These are phyloP conservation scores for Novumbra hubbsi DNA, from an alignment of 2,797 vertebrate species.

Conservation along the genomic window DNA sequence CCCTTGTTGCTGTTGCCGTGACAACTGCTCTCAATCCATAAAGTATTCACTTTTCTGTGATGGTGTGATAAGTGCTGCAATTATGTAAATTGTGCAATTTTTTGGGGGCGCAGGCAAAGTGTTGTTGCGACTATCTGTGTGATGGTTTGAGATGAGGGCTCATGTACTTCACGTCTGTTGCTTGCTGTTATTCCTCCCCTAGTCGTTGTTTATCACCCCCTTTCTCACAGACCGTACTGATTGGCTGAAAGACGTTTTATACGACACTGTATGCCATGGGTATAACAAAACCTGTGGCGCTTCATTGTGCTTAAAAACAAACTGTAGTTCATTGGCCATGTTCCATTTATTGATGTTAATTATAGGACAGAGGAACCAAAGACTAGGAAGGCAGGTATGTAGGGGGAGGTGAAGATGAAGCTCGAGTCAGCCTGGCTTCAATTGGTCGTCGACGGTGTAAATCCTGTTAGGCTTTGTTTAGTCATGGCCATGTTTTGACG, in stretches of 20 bases:
- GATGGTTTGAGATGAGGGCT: conserved; percentile 28
- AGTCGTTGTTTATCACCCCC: neutral
- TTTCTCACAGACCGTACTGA: neutral
- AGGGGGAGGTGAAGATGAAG: neutral
- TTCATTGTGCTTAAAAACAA: too few species aligned
- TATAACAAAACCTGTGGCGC: too few species aligned
- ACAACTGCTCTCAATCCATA: conserved; percentile 61
- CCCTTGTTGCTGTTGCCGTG: conserved; percentile 72
- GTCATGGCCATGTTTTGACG: conserved; percentile 18
- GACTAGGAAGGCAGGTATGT: too few species aligned
- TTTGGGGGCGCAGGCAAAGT: conserved; percentile 51
- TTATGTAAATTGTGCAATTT: conserved; percentile 73
- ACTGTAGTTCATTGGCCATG: too few species aligned
- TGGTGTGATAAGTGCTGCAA: conserved; percentile 75
- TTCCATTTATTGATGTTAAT: too few species aligned
- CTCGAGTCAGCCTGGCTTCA: neutral
- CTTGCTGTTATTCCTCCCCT: neutral
- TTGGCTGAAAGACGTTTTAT: too few species aligned
- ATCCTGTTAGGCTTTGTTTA: conserved; percentile 31
- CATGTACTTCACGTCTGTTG: neutral
- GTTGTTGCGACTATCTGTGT: conserved; percentile 45
- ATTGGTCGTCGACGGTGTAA: conserved; percentile 21
- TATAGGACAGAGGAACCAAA: too few species aligned
- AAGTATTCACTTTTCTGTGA: conserved; percentile 60
- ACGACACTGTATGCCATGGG: too few species aligned